phyloP scores from a whole-genome alignment of 2,797 vertebrate species.

The Lacerta viridis region DNA sequence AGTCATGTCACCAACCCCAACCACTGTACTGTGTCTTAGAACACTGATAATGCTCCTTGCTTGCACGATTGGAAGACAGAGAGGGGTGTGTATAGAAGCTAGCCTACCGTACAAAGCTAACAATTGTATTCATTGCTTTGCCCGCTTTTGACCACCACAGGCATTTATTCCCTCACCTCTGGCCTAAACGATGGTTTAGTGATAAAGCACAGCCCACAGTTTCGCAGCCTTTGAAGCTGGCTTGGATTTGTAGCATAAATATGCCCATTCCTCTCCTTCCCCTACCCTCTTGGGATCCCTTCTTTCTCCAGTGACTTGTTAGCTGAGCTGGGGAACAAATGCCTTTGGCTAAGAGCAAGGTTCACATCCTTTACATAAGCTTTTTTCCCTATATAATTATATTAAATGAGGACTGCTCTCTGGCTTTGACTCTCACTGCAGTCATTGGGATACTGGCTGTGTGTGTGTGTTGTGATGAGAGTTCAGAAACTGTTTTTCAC shows the following conservation, averaged over 20 bases:
- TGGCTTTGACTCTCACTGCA: neutral
- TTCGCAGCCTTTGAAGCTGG: neutral
- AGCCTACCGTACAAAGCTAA: too few species aligned
- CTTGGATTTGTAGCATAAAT: neutral
- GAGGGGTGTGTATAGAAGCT: too few species aligned
- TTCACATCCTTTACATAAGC: neutral
- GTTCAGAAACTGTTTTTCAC: neutral
- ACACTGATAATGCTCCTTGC: too few species aligned
- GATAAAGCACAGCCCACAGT: too few species aligned
- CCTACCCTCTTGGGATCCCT: too few species aligned
- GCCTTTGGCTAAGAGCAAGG: neutral
- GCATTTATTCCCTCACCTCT: too few species aligned
- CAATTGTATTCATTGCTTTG: too few species aligned
- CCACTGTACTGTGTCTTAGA: too few species aligned
- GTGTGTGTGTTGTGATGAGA: neutral
- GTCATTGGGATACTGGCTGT: neutral
- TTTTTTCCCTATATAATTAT: conserved; percentile 16
- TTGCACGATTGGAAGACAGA: too few species aligned
- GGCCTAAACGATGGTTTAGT: too few species aligned
- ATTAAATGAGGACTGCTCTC: neutral
- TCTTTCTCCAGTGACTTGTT: neutral
- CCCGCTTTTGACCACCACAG: too few species aligned
- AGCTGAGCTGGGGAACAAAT: conserved; percentile 16
- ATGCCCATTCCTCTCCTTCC: neutral
- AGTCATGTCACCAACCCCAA: too few species aligned